Evolutionary conservation across 1,140 invertebrate genomes (phyloP).

Genomic region (Subanguina moxae): DNA sequence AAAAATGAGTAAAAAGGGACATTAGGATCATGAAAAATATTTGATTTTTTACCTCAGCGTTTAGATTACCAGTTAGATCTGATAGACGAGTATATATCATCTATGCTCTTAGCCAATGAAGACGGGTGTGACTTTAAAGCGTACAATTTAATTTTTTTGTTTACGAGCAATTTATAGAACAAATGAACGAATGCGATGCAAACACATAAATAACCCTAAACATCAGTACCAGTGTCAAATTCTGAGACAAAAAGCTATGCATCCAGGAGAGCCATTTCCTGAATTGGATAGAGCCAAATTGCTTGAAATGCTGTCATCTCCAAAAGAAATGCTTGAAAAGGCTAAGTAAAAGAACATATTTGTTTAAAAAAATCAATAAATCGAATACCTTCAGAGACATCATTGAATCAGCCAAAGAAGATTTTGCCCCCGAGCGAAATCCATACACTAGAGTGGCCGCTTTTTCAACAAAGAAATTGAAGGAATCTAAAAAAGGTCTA

Average conservation of each 20-base stretch:
- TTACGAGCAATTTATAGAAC: not conserved
- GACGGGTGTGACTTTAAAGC: conserved; percentile 8
- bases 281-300: conserved; percentile 20
- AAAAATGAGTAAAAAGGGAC: too few relatives aligned
- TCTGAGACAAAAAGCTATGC: conserved; percentile 26
- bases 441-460: conserved; percentile 17
- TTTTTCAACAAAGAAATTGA: not conserved
- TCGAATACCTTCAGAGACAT: conserved; percentile 13
- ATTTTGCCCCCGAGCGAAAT: conserved; percentile 19
- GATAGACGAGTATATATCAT: conserved; percentile 29
- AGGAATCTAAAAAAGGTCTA: too few relatives aligned
- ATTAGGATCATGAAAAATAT: too few relatives aligned
- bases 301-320: conserved; percentile 27
- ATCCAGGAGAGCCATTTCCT: conserved; percentile 16
- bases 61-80: conserved; percentile 31
- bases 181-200: conserved; percentile 11
- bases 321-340: conserved; percentile 21
- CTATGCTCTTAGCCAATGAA: conserved; percentile 18
- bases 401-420: conserved; percentile 14
- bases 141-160: not conserved
- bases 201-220: conserved; percentile 12
- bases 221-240: conserved; percentile 23
- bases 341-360: conserved; percentile 9
- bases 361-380: not conserved
- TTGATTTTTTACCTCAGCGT: too few relatives aligned